Base-by-base conservation (phyloP, 2,113 vertebrate genomes). In the Serranochromis macrocephalus region DNA sequence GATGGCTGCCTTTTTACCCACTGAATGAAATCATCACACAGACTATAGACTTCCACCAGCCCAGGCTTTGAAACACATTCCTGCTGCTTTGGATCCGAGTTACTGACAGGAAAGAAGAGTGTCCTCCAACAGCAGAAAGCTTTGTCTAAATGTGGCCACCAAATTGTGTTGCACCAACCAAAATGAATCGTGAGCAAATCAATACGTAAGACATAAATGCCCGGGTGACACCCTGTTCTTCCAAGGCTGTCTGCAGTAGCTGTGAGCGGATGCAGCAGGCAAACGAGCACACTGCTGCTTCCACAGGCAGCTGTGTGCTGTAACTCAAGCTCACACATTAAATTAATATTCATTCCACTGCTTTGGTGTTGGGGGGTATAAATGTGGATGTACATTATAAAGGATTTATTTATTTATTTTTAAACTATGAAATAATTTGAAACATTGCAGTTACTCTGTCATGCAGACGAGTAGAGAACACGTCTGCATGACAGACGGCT, bases 401-500 rank as follows among this genome's bases (percentile, higher is more conserved):
- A 61, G 5, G 17, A 2, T 66, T n/a, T 66, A 19, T 12, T 3
- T 61, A 61, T 31, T 33, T 58, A 58, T 31, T 19, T 36, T 19
- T 7, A 1, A 33, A n/a, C 19, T 21, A 38, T 66, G 7, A 66
- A 66, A 7, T 66, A 5, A 66, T 38, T 38, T 1, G 33, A 13
- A 38, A 21, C 9, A 0, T 12, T 63, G 31, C 31, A 63, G 17
- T 36, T n/a, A 38, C 33, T 36, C 17, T n/a, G 31, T n/a, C 3
- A 0, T 66, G 61, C 61, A 38, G 61, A 33, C 17, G 17, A 31
- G 58, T 33, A 66, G 61, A 12, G 17, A 36, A 1, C 17, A n/a
- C 17, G 3, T 11, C 58, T 33, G 0, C 58, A 0, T 5, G 3
- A n/a, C 4, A 12, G 61, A 38, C 19, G 6, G 0, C 57, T 31